Evolutionary conservation across 2,888 invertebrate genomes (phyloP).

Genomic region (Stenodema calcarata): DNA sequence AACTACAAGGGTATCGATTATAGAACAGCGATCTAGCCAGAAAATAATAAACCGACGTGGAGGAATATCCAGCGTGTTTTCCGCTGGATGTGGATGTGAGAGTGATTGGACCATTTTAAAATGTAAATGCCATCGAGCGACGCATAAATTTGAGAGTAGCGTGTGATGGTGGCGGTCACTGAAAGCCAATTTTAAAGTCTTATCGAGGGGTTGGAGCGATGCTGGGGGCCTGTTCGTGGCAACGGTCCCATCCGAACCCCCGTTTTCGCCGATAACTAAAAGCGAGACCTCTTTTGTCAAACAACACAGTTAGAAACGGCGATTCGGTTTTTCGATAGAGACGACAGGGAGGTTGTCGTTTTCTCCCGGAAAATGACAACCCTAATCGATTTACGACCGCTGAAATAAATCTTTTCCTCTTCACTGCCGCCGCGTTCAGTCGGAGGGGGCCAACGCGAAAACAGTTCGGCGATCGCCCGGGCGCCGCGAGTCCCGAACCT

Average conservation of each 20-base stretch:
- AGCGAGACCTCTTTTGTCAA: neutral
- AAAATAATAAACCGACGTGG: no score
- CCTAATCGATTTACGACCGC: constrained; percentile 27
- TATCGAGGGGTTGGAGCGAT: no score
- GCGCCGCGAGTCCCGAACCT: neutral
- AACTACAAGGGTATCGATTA: no score
- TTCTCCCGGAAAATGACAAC: constrained; percentile 24
- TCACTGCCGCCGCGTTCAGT: neutral
- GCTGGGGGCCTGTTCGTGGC: no score
- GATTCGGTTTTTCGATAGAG: neutral
- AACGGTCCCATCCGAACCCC: neutral
- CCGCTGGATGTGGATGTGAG: no score
- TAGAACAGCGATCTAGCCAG: no score
- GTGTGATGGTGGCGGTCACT: no score
- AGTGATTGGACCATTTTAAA: no score
- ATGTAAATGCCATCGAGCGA: no score
- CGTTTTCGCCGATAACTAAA: neutral
- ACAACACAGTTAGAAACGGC: neutral
- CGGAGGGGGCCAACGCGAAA: neutral
- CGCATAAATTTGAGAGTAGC: no score
- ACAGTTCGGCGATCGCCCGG: neutral
- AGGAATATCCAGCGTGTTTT: no score
- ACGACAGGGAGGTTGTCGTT: neutral
- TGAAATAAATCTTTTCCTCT: neutral
- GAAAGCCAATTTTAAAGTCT: no score